Percentiles rank a stretch among this genome's conserved stretches.
Conservation (phyloP, 2,888 invertebrate species). For the Poecilus cupreus region DNA sequence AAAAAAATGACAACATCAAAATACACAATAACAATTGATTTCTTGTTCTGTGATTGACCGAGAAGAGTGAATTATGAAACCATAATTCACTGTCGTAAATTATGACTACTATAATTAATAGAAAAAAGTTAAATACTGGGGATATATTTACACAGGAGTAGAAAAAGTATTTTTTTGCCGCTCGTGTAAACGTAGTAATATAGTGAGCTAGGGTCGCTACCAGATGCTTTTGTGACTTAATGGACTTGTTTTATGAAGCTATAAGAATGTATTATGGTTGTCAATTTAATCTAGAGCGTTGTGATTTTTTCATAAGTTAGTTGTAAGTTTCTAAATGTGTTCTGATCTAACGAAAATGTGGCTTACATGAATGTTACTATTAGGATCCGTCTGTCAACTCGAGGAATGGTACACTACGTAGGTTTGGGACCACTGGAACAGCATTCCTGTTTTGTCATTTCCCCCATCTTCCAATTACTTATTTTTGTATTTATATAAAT, state of each 20-base stretch:
- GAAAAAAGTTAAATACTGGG: too few species aligned
- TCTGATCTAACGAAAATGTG: slow-evolving; percentile 32
- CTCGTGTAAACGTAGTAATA: too few species aligned
- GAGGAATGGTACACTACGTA: slow-evolving; percentile 18
- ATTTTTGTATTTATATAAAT: slow-evolving; percentile 41
- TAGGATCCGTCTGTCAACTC: background rate
- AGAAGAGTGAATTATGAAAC: too few species aligned
- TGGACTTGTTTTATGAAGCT: background rate
- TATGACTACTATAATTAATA: too few species aligned
- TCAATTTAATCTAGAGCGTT: slow-evolving; percentile 30
- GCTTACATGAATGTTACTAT: slow-evolving; percentile 1
- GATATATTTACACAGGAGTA: too few species aligned
- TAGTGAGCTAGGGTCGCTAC: background rate
- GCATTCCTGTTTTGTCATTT: background rate
- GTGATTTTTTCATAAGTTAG: slow-evolving; percentile 26
- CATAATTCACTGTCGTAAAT: too few species aligned
- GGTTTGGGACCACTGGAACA: slow-evolving; percentile 35
- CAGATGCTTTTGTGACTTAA: slow-evolving; percentile 32
- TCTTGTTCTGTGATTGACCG: too few species aligned
- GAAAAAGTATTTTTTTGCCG: too few species aligned
- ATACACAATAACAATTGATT: too few species aligned
- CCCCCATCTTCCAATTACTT: background rate
- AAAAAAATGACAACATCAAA: too few species aligned
- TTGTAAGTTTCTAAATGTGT: slow-evolving; percentile 6
- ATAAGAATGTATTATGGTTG: background rate